Evolutionary conservation across 2,113 vertebrate genomes (phyloP).

Genomic region (Eubucco bourcierii): DNA sequence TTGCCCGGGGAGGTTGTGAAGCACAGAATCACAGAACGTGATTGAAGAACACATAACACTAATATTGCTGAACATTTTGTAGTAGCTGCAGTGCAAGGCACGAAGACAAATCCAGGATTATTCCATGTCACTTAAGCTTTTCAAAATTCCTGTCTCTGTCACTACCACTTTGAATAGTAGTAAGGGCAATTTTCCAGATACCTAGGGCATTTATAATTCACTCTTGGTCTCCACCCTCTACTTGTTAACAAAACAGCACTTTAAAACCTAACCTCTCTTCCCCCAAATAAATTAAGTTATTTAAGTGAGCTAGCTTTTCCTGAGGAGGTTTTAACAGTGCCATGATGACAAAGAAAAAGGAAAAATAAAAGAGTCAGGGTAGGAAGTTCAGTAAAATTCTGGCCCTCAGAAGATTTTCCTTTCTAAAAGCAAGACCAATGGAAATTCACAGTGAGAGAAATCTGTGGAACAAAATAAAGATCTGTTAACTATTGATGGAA

Average conservation of each 20-base stretch:
- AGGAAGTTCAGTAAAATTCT: background rate
- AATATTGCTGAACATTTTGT: background rate
- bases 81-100: background rate
- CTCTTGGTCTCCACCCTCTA: background rate
- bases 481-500: background rate
- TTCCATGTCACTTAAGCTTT: background rate
- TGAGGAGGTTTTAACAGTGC: background rate
- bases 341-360: background rate
- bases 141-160: background rate
- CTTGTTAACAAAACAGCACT: background rate
- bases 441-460: background rate
- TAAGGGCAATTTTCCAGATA: background rate
- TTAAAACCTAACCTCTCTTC: slow-evolving; percentile 7
- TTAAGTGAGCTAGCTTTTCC: background rate
- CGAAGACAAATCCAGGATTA: background rate
- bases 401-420: background rate
- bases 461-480: background rate
- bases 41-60: background rate
- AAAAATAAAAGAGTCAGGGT: background rate
- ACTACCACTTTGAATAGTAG: background rate
- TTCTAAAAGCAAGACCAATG: background rate
- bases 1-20: too few relatives aligned
- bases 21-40: too few relatives aligned
- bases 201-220: background rate
- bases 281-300: background rate